phyloP scores from a whole-genome alignment of 64 coral and sea anemone genomes.

The Montipora foliosa region DNA sequence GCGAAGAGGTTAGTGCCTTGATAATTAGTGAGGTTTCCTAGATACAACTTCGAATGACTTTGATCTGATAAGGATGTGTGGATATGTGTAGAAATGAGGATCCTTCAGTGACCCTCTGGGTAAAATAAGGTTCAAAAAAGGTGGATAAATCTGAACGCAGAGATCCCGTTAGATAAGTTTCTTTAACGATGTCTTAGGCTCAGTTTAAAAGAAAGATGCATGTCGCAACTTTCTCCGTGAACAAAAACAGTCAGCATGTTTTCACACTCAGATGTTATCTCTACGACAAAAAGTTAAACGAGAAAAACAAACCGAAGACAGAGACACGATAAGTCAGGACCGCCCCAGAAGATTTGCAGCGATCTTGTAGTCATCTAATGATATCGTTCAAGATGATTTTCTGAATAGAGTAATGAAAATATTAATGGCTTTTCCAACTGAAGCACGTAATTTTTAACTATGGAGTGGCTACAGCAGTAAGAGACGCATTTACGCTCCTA shows the following conservation, averaged over 20 bases:
- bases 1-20: slow-evolving; percentile 8
- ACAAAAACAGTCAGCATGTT: background rate
- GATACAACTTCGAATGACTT: background rate
- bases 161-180: no score
- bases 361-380: background rate
- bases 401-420: background rate
- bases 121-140: no score
- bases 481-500: background rate
- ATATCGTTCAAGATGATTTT: background rate
- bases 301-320: background rate
- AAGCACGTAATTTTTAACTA: background rate
- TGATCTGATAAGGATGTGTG: background rate
- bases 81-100: background rate
- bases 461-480: no score
- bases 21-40: background rate
- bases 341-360: background rate
- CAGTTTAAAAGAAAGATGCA: background rate
- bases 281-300: no score
- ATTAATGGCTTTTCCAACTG: no score
- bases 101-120: no score
- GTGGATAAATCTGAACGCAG: no score
- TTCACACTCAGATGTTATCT: background rate
- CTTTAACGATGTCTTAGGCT: no score
- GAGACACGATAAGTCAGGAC: background rate
- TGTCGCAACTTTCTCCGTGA: background rate